Evolutionary conservation across 53 echinoderm and acorn worm species (phyloP), one percentile per base, ranked within the genome.

Genomic region (Astropecten irregularis): DNA sequence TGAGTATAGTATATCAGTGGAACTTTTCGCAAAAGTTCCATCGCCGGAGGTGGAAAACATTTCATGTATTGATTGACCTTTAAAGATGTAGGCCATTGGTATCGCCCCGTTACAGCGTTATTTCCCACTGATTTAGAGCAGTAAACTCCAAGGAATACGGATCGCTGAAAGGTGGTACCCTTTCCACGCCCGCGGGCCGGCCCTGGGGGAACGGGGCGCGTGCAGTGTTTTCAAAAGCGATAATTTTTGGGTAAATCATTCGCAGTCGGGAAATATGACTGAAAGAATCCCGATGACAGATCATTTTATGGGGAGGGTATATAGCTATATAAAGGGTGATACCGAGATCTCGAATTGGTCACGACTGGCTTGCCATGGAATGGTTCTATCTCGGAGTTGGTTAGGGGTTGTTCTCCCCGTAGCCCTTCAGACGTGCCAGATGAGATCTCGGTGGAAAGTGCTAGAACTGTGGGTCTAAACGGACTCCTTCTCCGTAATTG

Each of bases 201-300:
- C 58, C 76, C 76, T 76, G 23, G 57, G 76, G 76, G 76, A 57
- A 40, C 76, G 38, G 8, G 76, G 58, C 76, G 76, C 76, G 76
- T 76, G 76, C 76, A 58, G 76, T 76, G 76, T 76, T 76, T 76
- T 76, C 38, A 76, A 76, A 76, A 76, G 76, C 76, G 76, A 76
- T 76, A 76, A 76, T 76, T 76, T 65, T 65, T 26, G 76, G 16
- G 56, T 32, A 76, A 76, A 76, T 76, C 39, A 76, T 57, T 76
- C 76, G 57, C 76, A 76, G 76, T 76, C 22, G 76, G 76, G 76
- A 76, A 39, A 40, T 58, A 26, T 39, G 16, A 76, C 58, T 40
- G 76, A 76, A 15, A 76, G 76, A 76, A 25, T 15, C 26, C 56
- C 56, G 58, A 56, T 56, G 76, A 76, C 40, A 55, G 76, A 54